Evolutionary conservation across 1,140 invertebrate genomes (phyloP).

Genomic region (Pachypsylla venusta): DNA sequence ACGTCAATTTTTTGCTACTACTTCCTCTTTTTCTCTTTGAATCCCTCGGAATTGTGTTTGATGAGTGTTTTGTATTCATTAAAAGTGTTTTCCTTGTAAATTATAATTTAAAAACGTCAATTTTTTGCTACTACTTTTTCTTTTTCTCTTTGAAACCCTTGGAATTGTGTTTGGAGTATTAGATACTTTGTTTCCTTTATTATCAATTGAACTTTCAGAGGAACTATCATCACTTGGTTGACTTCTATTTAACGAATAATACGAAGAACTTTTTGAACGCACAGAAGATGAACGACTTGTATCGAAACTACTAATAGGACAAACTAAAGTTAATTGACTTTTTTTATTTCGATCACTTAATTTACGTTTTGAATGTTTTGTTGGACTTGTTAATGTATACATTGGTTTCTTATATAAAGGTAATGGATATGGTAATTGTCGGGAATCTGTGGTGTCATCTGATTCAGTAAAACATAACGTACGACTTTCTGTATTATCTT

Average conservation of each 20-base stretch:
- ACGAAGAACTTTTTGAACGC: slow-evolving; percentile 26
- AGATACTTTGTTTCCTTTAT: slow-evolving; percentile 11
- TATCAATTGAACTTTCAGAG: slow-evolving; percentile 23
- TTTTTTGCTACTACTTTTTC: slow-evolving; percentile 15
- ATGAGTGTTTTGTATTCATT: slow-evolving; percentile 10
- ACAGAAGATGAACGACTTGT: slow-evolving; percentile 14
- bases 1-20: too few species aligned
- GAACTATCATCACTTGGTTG: slow-evolving; percentile 27
- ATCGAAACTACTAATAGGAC: slow-evolving; percentile 7
- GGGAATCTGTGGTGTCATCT: slow-evolving; percentile 3
- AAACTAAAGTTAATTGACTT: background rate
- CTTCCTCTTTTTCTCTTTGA: too few species aligned
- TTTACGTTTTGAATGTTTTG: background rate
- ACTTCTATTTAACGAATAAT: slow-evolving; percentile 27
- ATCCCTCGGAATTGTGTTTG: background rate
- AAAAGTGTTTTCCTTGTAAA: slow-evolving; percentile 2
- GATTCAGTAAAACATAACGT: background rate
- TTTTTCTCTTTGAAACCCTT: slow-evolving; percentile 24
- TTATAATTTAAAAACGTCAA: slow-evolving; percentile 1
- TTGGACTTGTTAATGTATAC: background rate
- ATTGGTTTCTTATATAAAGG: background rate
- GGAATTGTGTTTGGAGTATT: slow-evolving; percentile 24
- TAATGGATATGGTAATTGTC: background rate
- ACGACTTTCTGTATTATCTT: slow-evolving; percentile 21
- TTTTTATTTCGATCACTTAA: background rate